These are phyloP conservation scores for Andrena hattorfiana DNA, from an alignment of 2,888 invertebrate species.

Conservation along the genomic window DNA sequence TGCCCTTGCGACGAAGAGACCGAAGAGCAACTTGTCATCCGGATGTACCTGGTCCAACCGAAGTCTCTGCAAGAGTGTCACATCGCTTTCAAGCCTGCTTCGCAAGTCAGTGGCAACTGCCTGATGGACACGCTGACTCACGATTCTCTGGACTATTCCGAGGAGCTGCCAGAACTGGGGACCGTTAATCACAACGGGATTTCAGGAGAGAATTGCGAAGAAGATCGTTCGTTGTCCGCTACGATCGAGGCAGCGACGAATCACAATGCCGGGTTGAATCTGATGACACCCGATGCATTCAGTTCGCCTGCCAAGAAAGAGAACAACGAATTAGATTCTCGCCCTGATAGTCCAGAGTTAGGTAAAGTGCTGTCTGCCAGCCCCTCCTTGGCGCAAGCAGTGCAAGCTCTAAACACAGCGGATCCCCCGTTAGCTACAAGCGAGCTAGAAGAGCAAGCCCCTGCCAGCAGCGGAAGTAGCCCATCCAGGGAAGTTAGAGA, in stretches of 20 bases:
- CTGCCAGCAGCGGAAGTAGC: conserved; percentile 93
- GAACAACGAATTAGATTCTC: conserved; percentile 81
- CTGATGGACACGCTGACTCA: conserved; percentile 80
- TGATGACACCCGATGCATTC: conserved; percentile 96
- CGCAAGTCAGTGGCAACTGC: conserved; percentile 73
- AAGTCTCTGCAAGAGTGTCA: conserved; percentile 95
- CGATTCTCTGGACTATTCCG: conserved; percentile 79
- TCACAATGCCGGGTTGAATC: conserved; percentile 87
- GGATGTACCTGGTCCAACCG: conserved; percentile 93
- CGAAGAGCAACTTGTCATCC: conserved; percentile 86
- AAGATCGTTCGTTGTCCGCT: conserved; percentile 78
- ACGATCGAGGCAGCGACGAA: conserved; percentile 80
- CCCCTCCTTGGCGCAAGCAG: conserved; percentile 80
- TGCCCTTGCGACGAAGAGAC: conserved; percentile 86
- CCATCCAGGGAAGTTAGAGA: conserved; percentile 96
- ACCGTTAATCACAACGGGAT: conserved; percentile 80
- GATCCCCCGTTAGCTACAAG: conserved; percentile 79
- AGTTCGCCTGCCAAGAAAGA: conserved; percentile 87
- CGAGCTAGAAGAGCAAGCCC: conserved; percentile 80
- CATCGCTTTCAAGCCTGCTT: conserved; percentile 87
- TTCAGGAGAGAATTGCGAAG: conserved; percentile 79
- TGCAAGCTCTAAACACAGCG: conserved; percentile 77
- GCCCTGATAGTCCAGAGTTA: conserved; percentile 79
- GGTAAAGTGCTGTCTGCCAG: conserved; percentile 78
- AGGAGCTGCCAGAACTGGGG: conserved; percentile 77